These are phyloP conservation scores for Adelges cooleyi DNA, from an alignment of 1,140 invertebrate genomes.

Conservation along the genomic window DNA sequence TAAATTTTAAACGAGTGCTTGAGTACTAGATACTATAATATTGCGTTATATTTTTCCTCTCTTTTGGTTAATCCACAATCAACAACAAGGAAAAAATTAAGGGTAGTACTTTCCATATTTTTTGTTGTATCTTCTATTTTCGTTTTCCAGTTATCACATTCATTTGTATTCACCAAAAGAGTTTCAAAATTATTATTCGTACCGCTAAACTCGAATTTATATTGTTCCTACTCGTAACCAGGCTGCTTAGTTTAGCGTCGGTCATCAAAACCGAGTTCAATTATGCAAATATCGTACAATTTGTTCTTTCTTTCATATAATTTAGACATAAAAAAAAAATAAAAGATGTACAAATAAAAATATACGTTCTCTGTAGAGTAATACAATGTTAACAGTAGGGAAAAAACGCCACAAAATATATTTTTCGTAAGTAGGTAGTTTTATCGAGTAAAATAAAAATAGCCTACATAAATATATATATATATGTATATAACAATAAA, in stretches of 20 bases:
- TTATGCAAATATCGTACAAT: constrained; percentile 10
- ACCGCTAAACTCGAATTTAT: background rate
- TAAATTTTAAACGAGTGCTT: too few relatives aligned
- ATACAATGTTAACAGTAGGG: too few relatives aligned
- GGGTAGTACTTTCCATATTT: too few relatives aligned
- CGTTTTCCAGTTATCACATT: background rate
- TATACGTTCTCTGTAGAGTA: too few relatives aligned
- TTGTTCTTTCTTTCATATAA: background rate
- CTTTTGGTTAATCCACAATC: too few relatives aligned
- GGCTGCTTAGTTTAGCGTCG: background rate
- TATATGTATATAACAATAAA: background rate
- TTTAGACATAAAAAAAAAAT: too few relatives aligned
- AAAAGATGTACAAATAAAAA: too few relatives aligned
- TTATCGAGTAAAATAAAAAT: constrained; percentile 15
- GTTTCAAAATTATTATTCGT: background rate
- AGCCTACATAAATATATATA: background rate
- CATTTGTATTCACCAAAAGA: constrained; percentile 5
- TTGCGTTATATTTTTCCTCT: too few relatives aligned
- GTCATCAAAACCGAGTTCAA: background rate
- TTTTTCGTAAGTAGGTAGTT: background rate
- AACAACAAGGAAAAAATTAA: too few relatives aligned
- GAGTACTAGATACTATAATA: too few relatives aligned
- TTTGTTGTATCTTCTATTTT: too few relatives aligned
- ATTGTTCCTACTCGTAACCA: constrained; percentile 9
- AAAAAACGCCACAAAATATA: constrained; percentile 12